phyloP scores from a whole-genome alignment of 30 jellyfish, hydroid and myxozoan species.

The Hydra vulgaris region DNA sequence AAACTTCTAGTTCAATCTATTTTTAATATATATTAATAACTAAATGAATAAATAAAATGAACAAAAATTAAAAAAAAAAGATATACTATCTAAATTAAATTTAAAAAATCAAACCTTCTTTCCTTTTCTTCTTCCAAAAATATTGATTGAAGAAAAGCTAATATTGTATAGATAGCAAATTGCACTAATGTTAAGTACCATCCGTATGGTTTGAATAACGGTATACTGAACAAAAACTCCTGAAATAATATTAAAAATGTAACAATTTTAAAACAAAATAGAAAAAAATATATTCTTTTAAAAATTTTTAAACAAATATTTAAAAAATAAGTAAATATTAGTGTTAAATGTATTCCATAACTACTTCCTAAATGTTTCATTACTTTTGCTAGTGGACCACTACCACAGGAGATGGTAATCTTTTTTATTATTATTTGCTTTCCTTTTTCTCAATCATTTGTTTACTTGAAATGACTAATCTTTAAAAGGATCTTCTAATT shows the following conservation, averaged over 20 bases:
- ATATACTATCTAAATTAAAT: background rate
- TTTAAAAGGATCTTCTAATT: too few species aligned
- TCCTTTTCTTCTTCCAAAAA: background rate
- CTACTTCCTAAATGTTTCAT: too few species aligned
- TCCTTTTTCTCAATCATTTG: too few species aligned
- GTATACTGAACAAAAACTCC: conserved; percentile 67
- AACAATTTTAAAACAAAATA: too few species aligned
- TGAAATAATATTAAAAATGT: conserved; percentile 1
- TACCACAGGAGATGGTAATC: too few species aligned
- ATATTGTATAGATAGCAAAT: conserved; percentile 51
- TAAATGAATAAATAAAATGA: background rate
- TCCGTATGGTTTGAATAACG: conserved; percentile 67
- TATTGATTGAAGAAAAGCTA: conserved; percentile 11
- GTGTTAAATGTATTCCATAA: background rate
- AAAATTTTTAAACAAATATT: background rate
- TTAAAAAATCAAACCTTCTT: background rate
- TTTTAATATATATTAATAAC: too few species aligned
- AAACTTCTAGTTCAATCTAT: too few species aligned
- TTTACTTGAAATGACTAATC: too few species aligned
- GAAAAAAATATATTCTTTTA: background rate
- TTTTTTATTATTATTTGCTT: too few species aligned
- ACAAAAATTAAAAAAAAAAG: background rate
- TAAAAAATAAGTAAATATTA: background rate
- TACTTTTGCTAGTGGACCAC: too few species aligned
- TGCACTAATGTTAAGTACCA: conserved; percentile 79